Evolutionary conservation across 2,113 vertebrate genomes (phyloP).

Genomic region (Tragulus kanchil): DNA sequence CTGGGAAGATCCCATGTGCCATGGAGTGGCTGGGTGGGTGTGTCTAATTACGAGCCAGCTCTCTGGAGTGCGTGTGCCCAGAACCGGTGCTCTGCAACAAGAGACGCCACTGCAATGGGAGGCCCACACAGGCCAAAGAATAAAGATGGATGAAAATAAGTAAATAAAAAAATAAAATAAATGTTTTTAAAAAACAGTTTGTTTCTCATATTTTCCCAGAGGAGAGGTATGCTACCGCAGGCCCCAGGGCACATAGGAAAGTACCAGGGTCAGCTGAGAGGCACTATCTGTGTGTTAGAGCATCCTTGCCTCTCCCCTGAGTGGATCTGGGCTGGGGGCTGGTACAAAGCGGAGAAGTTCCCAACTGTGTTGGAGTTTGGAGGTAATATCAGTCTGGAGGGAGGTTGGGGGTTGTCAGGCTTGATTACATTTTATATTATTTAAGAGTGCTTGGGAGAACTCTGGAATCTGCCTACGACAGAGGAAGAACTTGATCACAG

Average conservation of each 20-base stretch:
- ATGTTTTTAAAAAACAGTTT: too few relatives aligned
- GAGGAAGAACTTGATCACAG: background rate
- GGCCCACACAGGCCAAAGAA: too few relatives aligned
- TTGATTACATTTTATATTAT: background rate
- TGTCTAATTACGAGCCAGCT: too few relatives aligned
- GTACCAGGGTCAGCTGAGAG: background rate
- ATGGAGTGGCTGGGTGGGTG: too few relatives aligned
- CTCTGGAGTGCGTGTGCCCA: too few relatives aligned
- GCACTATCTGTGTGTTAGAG: background rate
- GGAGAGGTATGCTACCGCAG: background rate
- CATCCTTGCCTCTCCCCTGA: background rate
- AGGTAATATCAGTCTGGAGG: background rate
- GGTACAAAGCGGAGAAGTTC: rapidly evolving
- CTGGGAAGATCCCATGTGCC: too few relatives aligned
- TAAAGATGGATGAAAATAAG: too few relatives aligned
- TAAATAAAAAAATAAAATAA: too few relatives aligned
- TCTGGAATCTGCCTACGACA: background rate
- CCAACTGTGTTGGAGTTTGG: background rate
- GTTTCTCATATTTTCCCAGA: background rate
- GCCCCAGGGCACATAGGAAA: too few relatives aligned
- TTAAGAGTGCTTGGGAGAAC: background rate
- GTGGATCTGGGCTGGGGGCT: background rate
- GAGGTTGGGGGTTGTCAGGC: background rate
- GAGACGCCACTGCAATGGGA: too few relatives aligned
- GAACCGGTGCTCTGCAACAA: too few relatives aligned